Evolutionary conservation across 2,113 vertebrate genomes (phyloP), one percentile per base, ranked within the genome.

Genomic region (Forbesichthys papilliferus): DNA sequence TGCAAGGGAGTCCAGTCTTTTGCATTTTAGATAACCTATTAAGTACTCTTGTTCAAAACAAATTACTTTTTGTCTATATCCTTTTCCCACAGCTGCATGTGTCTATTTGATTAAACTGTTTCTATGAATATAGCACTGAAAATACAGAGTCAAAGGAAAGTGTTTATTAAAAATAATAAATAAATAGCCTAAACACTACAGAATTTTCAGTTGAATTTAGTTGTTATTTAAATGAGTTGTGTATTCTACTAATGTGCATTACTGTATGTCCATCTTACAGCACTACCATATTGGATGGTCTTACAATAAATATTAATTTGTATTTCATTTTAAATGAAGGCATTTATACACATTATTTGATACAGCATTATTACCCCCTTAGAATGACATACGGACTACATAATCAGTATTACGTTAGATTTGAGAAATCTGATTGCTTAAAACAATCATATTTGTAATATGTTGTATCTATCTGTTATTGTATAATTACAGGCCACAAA

Each of bases 161-260:
- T 82, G 88, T 85, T 49, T 3, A 54, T 69, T 84, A 63, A 77
- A 88, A 88, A 90, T 81, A 14, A 4, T 9, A 33, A 27, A 27
- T 49, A 49, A 49, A 18, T 18, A 57, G 9, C 46, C 14, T 46
- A 16, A 69, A 46, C 57, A 63, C 76, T 71, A 74, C 71, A 79
- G 77, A 3, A 60, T 59, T 48, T 70, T 67, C 12, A 51, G 55
- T 58, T 74, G 68, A 73, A 81, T 74, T 74, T 75, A 83, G 76
- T 18, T 18, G 12, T 49, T 75, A 66, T 82, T 18, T 66, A 71
- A 72, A 67, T 47, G 16, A 36, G 33, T 53, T 46, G 57, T 71
- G 51, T 52, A 6, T 42, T 42, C 36, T 42, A 6, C 5, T 7
- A 6, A 42, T 42, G 36, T 42, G 36, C 36, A 42, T 42, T 42